Evolutionary conservation across 2,888 invertebrate species (phyloP).

Genomic region (Chesias legatella): DNA sequence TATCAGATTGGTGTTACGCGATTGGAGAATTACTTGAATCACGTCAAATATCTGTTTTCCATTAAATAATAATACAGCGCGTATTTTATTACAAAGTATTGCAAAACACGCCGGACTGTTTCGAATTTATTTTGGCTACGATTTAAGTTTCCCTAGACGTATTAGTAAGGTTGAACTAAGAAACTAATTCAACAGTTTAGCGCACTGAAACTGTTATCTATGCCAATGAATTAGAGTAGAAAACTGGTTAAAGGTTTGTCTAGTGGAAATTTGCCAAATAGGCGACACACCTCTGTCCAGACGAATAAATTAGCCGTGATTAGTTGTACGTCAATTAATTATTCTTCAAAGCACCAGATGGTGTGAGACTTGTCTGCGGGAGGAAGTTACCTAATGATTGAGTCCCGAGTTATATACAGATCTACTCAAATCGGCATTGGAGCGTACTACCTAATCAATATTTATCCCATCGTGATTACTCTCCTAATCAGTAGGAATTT

Average conservation of each 20-base stretch:
- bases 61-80: too few relatives aligned
- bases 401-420: constrained; percentile 36
- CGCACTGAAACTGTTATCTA: constrained; percentile 32
- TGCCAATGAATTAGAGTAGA: constrained; percentile 21
- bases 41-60: too few relatives aligned
- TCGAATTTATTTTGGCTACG: constrained; percentile 71
- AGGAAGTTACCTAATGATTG: constrained; percentile 59
- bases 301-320: constrained; percentile 79
- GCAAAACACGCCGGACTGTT: constrained; percentile 58
- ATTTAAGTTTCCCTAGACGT: constrained; percentile 59
- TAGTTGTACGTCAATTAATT: constrained; percentile 80
- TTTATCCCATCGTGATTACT: too few relatives aligned
- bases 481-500: too few relatives aligned
- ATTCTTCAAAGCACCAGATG: constrained; percentile 79
- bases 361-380: constrained; percentile 49
- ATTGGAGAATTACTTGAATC: too few relatives aligned
- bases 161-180: constrained; percentile 45
- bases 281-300: constrained; percentile 71
- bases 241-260: constrained; percentile 26
- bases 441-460: too few relatives aligned
- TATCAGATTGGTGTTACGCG: too few relatives aligned
- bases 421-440: constrained; percentile 7
- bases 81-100: constrained; percentile 31
- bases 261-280: constrained; percentile 70
- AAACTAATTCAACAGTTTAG: constrained; percentile 30